Conservation (phyloP, 2,888 invertebrate species). For the Parnassius orleans region DNA sequence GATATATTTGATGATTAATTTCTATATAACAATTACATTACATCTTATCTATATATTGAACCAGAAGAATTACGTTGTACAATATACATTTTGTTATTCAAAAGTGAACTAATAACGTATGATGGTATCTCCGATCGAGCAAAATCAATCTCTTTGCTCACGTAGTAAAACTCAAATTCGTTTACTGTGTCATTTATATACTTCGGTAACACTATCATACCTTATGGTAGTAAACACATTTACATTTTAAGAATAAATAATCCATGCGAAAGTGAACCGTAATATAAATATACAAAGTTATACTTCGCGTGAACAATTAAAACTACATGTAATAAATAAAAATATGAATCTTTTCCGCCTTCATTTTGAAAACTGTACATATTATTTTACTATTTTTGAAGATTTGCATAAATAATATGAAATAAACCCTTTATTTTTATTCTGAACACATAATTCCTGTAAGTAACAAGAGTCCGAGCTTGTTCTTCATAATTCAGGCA, state of each 20-base stretch:
- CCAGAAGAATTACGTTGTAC: conserved; percentile 10
- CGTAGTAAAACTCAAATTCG: conserved; percentile 4
- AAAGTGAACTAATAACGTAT: conserved; percentile 14
- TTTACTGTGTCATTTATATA: conserved; percentile 4
- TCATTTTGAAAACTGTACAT: conserved; percentile 24
- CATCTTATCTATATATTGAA: neutral
- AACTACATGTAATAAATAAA: conserved; percentile 27
- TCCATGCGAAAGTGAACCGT: conserved; percentile 7
- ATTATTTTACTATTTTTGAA: conserved; percentile 31
- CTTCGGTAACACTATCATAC: neutral
- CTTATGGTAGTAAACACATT: neutral
- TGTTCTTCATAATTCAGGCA: conserved; percentile 37
- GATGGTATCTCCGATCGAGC: neutral
- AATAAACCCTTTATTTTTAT: conserved; percentile 43
- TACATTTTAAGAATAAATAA: neutral
- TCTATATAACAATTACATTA: conserved; percentile 18
- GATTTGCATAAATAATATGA: conserved; percentile 53
- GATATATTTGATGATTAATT: conserved; percentile 1
- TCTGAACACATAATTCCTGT: conserved; percentile 71
- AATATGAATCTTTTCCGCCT: conserved; percentile 16
- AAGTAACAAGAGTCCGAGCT: conserved; percentile 44
- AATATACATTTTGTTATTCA: conserved; percentile 3
- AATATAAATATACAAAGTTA: conserved; percentile 24
- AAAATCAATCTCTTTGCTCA: conserved; percentile 1
- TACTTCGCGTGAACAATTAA: conserved; percentile 24